Evolutionary conservation across 2,888 invertebrate genomes (phyloP).

Genomic region (Sussaba pulchella): DNA sequence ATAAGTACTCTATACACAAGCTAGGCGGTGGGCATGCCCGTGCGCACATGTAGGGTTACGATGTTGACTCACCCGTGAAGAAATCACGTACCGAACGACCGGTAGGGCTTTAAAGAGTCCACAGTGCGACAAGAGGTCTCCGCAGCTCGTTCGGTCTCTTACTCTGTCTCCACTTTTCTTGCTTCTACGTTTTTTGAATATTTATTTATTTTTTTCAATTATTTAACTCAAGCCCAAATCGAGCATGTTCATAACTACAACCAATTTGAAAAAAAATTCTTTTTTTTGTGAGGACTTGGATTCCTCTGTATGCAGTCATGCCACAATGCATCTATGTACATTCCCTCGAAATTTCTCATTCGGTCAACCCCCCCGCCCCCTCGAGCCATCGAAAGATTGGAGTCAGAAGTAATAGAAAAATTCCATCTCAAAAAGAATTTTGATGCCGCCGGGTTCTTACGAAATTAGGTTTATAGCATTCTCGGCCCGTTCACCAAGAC

Average conservation of each 20-base stretch:
- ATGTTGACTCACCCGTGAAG: conserved; percentile 50
- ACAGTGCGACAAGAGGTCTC: conserved; percentile 8
- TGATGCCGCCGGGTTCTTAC: background rate
- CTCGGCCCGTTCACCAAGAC: conserved; percentile 27
- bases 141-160: conserved; percentile 36
- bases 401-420: background rate
- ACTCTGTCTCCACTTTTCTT: conserved; percentile 21
- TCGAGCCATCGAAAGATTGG: too few species aligned
- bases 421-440: background rate
- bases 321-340: too few species aligned
- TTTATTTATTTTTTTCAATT: too few species aligned
- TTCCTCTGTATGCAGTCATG: too few species aligned
- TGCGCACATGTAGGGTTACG: conserved; percentile 53
- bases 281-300: too few species aligned
- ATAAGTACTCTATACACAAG: background rate
- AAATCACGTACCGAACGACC: conserved; percentile 56
- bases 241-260: too few species aligned
- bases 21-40: conserved; percentile 11
- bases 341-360: too few species aligned
- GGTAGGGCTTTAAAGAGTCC: conserved; percentile 37
- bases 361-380: too few species aligned
- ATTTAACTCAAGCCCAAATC: too few species aligned
- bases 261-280: background rate
- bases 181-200: background rate
- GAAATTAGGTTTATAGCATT: conserved; percentile 36